A percentile compares a stretch with the other conserved stretches of the same genome.
Evolutionary conservation across 2,888 invertebrate species (phyloP).

Genomic region (Phytoseiulus persimilis): DNA sequence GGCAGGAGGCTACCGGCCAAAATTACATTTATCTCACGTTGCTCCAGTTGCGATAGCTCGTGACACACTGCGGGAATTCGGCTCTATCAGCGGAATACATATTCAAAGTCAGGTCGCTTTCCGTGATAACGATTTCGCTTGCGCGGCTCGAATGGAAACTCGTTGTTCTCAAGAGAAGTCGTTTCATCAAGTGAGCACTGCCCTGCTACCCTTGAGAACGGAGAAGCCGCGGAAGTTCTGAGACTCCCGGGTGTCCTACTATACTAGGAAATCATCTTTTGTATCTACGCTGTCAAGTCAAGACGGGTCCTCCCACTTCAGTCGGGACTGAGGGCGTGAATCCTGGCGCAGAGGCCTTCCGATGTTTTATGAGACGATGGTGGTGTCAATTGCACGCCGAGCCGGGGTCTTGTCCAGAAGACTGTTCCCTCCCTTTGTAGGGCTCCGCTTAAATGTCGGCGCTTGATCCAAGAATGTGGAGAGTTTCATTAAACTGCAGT

Average conservation of each 20-base stretch:
- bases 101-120: not conserved
- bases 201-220: not conserved
- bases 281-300: not conserved
- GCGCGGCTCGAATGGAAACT: not conserved
- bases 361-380: not conserved
- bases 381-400: not conserved
- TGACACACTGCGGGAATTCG: not conserved
- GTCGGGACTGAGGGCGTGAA: not conserved
- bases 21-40: slow-evolving; percentile 5
- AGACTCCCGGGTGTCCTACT: not conserved
- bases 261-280: not conserved
- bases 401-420: not conserved
- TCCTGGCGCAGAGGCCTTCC: not conserved
- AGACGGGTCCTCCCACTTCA: slow-evolving; percentile 5
- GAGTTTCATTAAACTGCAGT: not conserved
- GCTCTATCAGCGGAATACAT: not conserved
- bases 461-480: not conserved
- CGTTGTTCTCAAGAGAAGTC: not conserved
- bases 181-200: too few species aligned
- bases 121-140: not conserved
- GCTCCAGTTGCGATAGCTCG: not conserved
- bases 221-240: not conserved
- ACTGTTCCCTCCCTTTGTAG: not conserved
- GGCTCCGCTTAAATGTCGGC: not conserved
- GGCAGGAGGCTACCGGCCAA: not conserved